Conservation (phyloP, 2,797 vertebrate species). For the Dendrocincla tyrannina region DNA sequence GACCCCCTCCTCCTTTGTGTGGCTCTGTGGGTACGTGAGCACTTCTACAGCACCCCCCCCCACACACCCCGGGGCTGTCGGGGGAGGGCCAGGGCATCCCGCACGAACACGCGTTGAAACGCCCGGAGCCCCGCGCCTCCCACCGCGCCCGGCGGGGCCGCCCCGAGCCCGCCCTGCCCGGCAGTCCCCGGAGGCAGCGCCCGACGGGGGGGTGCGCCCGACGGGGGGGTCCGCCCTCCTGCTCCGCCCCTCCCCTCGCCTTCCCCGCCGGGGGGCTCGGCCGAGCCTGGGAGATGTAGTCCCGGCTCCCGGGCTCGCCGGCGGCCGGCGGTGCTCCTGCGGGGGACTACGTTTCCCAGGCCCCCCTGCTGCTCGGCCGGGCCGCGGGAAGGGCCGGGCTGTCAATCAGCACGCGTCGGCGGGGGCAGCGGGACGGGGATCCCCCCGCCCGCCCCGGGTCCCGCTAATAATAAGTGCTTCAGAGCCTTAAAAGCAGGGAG, state of each 20-base stretch:
- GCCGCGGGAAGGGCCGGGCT: conserved; percentile 46
- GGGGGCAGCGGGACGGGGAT: conserved; percentile 60
- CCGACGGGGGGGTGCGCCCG: neutral
- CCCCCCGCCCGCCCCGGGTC: conserved; percentile 15
- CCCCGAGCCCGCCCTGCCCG: neutral
- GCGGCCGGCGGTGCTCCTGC: neutral
- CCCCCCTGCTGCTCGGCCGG: conserved; percentile 3
- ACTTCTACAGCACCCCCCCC: neutral
- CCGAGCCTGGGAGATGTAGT: conserved; percentile 62
- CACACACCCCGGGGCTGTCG: neutral
- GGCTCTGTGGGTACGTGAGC: neutral
- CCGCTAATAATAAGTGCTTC: conserved; percentile 51
- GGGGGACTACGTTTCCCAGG: conserved; percentile 73
- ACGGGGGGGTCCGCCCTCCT: neutral
- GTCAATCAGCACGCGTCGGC: conserved; percentile 76
- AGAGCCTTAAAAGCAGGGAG: conserved; percentile 69
- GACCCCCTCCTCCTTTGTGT: neutral
- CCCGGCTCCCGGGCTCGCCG: neutral
- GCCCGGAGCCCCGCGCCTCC: neutral
- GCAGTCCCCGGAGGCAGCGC: neutral
- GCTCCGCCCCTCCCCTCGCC: neutral
- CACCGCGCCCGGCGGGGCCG: neutral
- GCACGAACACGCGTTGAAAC: neutral
- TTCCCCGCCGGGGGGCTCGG: neutral
- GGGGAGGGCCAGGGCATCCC: neutral